Evolutionary conservation across 2,797 vertebrate genomes (phyloP), one percentile per base, ranked within the genome.

Genomic region (Nyctalus aviator): DNA sequence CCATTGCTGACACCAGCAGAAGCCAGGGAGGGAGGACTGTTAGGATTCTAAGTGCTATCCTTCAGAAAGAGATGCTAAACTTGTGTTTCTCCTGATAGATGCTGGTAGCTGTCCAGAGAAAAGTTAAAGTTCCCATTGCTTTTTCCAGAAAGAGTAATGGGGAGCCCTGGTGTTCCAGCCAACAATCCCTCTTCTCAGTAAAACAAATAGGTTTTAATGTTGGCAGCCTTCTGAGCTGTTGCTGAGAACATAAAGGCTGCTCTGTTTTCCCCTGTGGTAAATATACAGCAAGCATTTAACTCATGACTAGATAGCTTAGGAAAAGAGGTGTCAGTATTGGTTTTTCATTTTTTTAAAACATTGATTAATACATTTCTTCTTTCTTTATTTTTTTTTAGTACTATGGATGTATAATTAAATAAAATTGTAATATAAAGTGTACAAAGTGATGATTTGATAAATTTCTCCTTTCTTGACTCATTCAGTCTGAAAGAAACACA

Each of bases 131-230:
- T 97, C 96, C 93, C 96, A 93, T 89, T 95, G 94, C 96, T 91
- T 97, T 96, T 97, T 95, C 94, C 96, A 97, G 96, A 93, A 97
- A 96, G 96, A 97, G 95, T 94, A 94, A 97, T 95, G 96, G 97
- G 95, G 90, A 96, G 77, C 93, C 76, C 97, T 94, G 92, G 90
- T 91, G 92, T 89, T 95, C 93, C 84, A 82, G 97, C 96, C 97
- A 97, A 95, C 88, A 96, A 97, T 97, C 82, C 87, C 95, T 97
- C 96, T 96, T 96, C 97, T 97, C 96, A 96, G 93, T 95, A 96
- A 97, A 97, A 97, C 96, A 96, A 97, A 97, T 97, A 96, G 96
- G 90, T 88, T 96, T 78, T 68, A 91, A 95, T 87, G 93, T 83
- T 97, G 97, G 96, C 96, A 97, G 95, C 79, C 91, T 77, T 85